Evolutionary conservation across 2,113 vertebrate genomes (phyloP), one percentile per base, ranked within the genome.

Genomic region (Malurus melanocephalus): DNA sequence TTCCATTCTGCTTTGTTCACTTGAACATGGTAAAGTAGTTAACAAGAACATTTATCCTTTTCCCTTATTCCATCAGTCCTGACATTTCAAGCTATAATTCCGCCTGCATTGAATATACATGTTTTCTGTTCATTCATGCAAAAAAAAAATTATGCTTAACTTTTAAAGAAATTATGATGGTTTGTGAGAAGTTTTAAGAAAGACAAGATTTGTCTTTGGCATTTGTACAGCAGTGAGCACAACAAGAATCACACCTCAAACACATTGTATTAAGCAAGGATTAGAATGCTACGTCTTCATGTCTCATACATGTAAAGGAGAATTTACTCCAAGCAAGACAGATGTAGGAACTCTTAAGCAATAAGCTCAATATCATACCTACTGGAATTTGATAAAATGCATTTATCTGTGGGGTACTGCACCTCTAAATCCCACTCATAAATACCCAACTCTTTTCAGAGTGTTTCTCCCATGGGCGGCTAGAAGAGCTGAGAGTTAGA

Each of bases 11-110:
- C 76, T 94, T 87, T 82, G 55, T 92, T 95, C 89, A 80, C 72
- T 93, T 91, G 67, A 64, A 93, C 60, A 91, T 74, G 93, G 87
- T 59, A 93, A 95, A 95, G 85, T 69, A 95, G 89, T 94, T 96
- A 95, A 71, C 75, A 85, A 68, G 72, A 93, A 92, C 81, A 77
- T 91, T 94, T 93, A 93, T 92, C 75, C 78, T 89, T 90, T 92
- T 80, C 40, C 71, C 51, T 92, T 76, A 80, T 92, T 92, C 91
- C 64, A 93, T 66, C 89, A 85, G 64, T 85, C 74, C 55, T 93
- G 89, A 89, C 74, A 85, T 93, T 91, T 95, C 81, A 76, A 89
- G 33, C 56, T 82, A 42, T 85, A 93, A 77, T 87, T 90, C 91
- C 76, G 52, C 65, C 52, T 64, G 80, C 68, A 49, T 62, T 91